A percentile compares a stretch with the other conserved stretches of the same genome.
Conservation (phyloP, 2,797 vertebrate genomes). For the Aythya fuligula region DNA sequence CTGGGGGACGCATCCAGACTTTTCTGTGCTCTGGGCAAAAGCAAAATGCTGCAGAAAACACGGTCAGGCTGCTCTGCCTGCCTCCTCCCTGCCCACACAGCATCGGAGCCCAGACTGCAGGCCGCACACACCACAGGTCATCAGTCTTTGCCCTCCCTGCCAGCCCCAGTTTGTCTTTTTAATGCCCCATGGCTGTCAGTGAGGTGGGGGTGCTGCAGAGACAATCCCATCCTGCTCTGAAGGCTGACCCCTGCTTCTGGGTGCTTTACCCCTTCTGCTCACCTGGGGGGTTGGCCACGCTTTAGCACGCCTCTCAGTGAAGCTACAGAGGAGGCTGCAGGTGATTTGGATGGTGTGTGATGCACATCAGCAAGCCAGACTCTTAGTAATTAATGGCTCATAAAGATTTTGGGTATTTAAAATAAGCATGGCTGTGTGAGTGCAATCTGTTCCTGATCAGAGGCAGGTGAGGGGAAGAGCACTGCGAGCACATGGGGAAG, state of each 20-base stretch:
- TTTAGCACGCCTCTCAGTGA: not conserved
- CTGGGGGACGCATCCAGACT: not conserved
- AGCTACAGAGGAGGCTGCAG: slow-evolving; percentile 10
- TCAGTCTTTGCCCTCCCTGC: not conserved
- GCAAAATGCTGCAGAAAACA: not conserved
- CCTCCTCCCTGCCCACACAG: not conserved
- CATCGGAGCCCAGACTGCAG: not conserved
- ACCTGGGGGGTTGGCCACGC: not conserved
- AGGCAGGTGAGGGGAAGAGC: not conserved
- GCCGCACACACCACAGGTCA: not conserved
- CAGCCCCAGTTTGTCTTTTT: not conserved
- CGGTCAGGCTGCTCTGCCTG: not conserved
- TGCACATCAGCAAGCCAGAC: not conserved
- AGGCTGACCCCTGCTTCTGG: not conserved
- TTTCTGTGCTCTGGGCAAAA: not conserved
- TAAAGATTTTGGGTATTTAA: not conserved
- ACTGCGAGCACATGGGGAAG: not conserved
- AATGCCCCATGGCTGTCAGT: not conserved
- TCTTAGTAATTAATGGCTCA: not conserved
- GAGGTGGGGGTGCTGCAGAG: not conserved
- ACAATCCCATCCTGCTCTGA: not conserved
- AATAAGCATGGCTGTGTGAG: not conserved
- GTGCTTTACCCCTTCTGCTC: not conserved
- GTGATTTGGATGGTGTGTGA: not conserved
- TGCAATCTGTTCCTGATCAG: slow-evolving; percentile 20